A percentile compares a stretch with the other conserved stretches of the same genome.
phyloP scores from a whole-genome alignment of 2,113 vertebrate genomes.

The Promerops cafer region DNA sequence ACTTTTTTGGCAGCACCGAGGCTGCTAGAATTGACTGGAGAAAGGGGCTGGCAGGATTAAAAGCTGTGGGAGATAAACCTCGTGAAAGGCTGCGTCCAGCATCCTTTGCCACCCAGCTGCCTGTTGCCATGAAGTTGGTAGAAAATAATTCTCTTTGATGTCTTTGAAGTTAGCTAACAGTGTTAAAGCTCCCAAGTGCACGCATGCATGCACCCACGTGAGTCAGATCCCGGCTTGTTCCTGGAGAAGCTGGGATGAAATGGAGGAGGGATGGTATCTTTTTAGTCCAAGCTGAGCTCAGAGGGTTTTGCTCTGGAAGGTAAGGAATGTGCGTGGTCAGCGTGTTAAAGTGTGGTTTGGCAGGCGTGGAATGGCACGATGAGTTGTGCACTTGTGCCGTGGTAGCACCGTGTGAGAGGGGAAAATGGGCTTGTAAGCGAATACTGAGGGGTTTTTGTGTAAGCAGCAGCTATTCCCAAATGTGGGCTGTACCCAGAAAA shows the following conservation, averaged over 20 bases:
- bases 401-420: fast-evolving
- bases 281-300: background rate
- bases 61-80: conserved; percentile 20
- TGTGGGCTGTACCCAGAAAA: background rate
- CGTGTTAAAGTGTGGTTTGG: background rate
- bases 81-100: background rate
- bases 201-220: background rate
- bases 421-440: background rate
- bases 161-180: background rate
- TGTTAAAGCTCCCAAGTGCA: background rate
- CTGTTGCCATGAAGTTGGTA: background rate
- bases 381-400: background rate
- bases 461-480: background rate
- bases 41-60: background rate
- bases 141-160: background rate
- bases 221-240: background rate
- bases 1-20: background rate
- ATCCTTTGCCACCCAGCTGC: background rate
- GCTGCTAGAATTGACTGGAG: conserved; percentile 18
- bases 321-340: background rate
- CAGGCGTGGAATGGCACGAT: fast-evolving
- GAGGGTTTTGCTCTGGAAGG: background rate
- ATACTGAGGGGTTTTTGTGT: fast-evolving
- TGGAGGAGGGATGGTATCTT: background rate
- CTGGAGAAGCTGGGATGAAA: background rate